Evolutionary conservation across 2,888 invertebrate genomes (phyloP).

Genomic region (Apantesis nais): DNA sequence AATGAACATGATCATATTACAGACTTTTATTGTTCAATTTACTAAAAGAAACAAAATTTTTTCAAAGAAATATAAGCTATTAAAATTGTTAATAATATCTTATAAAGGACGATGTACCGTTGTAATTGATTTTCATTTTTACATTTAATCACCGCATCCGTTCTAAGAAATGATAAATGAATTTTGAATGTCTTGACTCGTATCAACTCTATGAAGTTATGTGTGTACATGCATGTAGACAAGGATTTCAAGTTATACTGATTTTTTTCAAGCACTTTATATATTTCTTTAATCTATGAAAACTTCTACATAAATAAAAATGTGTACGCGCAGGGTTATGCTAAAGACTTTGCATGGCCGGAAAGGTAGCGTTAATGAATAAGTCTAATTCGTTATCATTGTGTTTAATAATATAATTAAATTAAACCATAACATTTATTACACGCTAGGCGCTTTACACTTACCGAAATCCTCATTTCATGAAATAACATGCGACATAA

Average conservation of each 20-base stretch:
- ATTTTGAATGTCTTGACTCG: slow-evolving; percentile 15
- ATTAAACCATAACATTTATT: neutral
- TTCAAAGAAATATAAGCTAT: neutral
- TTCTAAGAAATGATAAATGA: slow-evolving; percentile 37
- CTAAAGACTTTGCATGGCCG: neutral
- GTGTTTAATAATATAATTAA: neutral
- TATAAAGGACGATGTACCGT: slow-evolving; percentile 2
- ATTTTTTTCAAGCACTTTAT: neutral
- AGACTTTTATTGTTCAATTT: slow-evolving; percentile 4
- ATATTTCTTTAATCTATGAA: neutral
- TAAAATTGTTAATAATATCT: slow-evolving; percentile 4
- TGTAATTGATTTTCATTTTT: slow-evolving; percentile 31
- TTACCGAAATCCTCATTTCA: slow-evolving; percentile 9
- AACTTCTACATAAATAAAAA: neutral
- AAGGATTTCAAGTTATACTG: neutral
- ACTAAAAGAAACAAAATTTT: neutral
- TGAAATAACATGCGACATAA: slow-evolving; percentile 16
- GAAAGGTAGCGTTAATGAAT: neutral
- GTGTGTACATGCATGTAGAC: too few relatives aligned
- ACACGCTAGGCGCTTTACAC: neutral
- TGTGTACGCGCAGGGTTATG: neutral
- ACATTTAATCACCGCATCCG: slow-evolving; percentile 23
- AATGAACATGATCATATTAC: neutral
- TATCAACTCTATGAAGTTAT: slow-evolving; percentile 7
- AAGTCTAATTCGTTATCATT: neutral